Base-by-base conservation (phyloP, 2,888 invertebrate genomes). In the Ashinkailepas kermadecensis region DNA sequence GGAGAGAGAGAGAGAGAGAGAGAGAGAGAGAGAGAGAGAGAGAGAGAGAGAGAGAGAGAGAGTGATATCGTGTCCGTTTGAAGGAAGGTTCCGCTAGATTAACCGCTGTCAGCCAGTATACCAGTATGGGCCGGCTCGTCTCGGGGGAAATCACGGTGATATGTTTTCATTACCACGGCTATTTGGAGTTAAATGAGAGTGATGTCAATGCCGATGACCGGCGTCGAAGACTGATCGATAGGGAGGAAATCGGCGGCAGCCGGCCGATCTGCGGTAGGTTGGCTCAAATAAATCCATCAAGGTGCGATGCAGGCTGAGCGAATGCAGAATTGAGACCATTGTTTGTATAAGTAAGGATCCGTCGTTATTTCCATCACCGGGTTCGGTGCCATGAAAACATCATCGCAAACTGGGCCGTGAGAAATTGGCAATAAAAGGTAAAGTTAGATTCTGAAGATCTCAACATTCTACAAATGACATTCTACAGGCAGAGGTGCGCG, bases 141-240 rank as follows among this genome's bases (percentile, higher is more conserved):
- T 13, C 25, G 25, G 23, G 67, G 67, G 67, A 67, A 67, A 67
- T 67, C 25, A 67, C 13, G 6, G 3, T 0, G 3, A 25, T 13
- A 25, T 67, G 67, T 67, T 67, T 23, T 25, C 67, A 67, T 67
- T n/a, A 67, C 10, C 67, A 67, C 13, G 25, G 13, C 67, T n/a
- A 67, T 67, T 67, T 67, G 67, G 25, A 67, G 67, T 67, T 67
- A 67, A 67, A 67, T 67, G 67, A 67, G 25, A 67, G 25, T 25
- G 67, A 25, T 13, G 67, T 67, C 67, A n/a, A n/a, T n/a, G 67
- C 25, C 25, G n/a, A 67, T 67, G 13, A 67, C 25, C 25, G 7
- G 67, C 13, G 25, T 13, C 67, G 25, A 1, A 67, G 67, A 67
- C 13, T 25, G 67, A 67, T 25, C n/a, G 13, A 7, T 10, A 10